A percentile compares a stretch with the other conserved stretches of the same genome.
These are phyloP conservation scores for Tineola bisselliella DNA, from an alignment of 2,888 invertebrate genomes.

Conservation along the genomic window DNA sequence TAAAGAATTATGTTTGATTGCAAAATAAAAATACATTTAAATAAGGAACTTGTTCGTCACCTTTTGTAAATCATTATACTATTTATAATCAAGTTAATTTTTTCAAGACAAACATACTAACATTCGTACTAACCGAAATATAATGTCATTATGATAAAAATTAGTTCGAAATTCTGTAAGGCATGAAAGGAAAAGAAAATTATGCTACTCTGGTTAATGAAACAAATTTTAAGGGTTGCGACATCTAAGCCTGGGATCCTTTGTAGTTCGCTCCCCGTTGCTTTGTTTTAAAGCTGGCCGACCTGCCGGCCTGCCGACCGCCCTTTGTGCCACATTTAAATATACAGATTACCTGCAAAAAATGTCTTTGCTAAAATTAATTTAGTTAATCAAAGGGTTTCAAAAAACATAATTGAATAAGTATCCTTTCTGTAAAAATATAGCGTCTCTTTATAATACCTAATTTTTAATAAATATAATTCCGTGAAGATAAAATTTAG, in stretches of 20 bases:
- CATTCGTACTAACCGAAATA: too few relatives aligned
- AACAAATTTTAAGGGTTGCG: conserved; percentile 60
- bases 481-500: too few relatives aligned
- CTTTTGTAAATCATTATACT: too few relatives aligned
- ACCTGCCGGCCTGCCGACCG: conserved; percentile 32
- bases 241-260: conserved; percentile 60
- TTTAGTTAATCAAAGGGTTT: not conserved
- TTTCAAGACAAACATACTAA: not conserved
- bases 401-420: conserved; percentile 4
- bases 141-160: not conserved
- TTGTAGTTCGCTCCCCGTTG: conserved; percentile 47
- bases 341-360: conserved; percentile 43
- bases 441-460: not conserved
- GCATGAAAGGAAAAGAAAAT: conserved; percentile 48
- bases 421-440: not conserved
- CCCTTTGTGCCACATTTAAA: conserved; percentile 49
- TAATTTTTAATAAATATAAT: not conserved
- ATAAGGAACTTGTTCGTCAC: too few relatives aligned
- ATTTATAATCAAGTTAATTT: too few relatives aligned
- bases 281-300: conserved; percentile 45
- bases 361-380: not conserved
- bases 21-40: too few relatives aligned
- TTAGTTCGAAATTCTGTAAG: conserved; percentile 15
- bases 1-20: too few relatives aligned
- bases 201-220: conserved; percentile 53